phyloP scores from a whole-genome alignment of 1,140 invertebrate genomes.

The Camponotus vicinus region DNA sequence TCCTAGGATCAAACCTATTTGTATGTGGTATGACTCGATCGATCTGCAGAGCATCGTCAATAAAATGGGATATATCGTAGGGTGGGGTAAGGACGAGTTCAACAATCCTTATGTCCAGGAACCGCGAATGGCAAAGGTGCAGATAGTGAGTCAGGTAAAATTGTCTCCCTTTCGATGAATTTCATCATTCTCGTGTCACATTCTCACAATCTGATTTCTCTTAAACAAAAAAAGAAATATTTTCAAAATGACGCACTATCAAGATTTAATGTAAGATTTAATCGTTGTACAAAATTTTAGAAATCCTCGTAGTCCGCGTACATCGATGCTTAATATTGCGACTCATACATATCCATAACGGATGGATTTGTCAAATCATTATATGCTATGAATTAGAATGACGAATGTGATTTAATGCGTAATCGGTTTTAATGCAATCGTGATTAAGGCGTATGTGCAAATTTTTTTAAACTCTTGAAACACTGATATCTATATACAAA shows the following conservation, averaged over 20 bases:
- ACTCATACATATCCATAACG: not conserved
- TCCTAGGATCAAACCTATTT: slow-evolving; percentile 86
- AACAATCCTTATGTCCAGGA: slow-evolving; percentile 78
- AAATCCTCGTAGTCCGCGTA: not conserved
- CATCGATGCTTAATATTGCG: not conserved
- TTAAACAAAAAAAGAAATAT: too few relatives aligned
- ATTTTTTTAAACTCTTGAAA: not conserved
- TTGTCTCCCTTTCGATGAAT: too few relatives aligned
- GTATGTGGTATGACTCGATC: slow-evolving; percentile 86
- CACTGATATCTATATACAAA: not conserved
- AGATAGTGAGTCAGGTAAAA: slow-evolving; percentile 82
- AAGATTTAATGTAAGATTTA: too few relatives aligned
- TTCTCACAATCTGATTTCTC: too few relatives aligned
- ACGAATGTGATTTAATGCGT: not conserved
- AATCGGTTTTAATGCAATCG: not conserved
- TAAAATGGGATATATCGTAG: slow-evolving; percentile 87
- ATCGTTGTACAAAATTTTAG: not conserved
- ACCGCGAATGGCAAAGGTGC: slow-evolving; percentile 77
- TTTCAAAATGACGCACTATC: too few relatives aligned
- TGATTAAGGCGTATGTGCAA: not conserved
- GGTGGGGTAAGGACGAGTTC: slow-evolving; percentile 87
- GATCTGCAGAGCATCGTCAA: slow-evolving; percentile 85
- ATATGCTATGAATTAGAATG: not conserved
- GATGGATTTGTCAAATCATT: not conserved
- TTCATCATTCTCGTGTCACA: too few relatives aligned